A percentile compares a stretch with the other conserved stretches of the same genome.
phyloP scores from a whole-genome alignment of 1,140 invertebrate genomes.

The Lepidurus arcticus region DNA sequence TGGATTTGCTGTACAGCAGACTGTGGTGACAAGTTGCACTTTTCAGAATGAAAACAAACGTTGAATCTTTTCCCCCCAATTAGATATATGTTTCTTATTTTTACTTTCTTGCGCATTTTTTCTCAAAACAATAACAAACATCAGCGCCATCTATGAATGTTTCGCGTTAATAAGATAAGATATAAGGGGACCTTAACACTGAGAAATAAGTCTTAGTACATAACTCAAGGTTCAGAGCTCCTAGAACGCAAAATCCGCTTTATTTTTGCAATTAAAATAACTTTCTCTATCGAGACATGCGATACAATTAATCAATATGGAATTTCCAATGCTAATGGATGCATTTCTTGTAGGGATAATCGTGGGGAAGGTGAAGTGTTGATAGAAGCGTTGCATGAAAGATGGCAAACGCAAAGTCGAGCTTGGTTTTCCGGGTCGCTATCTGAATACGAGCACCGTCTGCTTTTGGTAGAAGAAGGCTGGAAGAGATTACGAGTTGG shows the following conservation, averaged over 20 bases:
- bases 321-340: neutral
- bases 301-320: neutral
- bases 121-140: too few relatives aligned
- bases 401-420: constrained; percentile 40
- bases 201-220: too few relatives aligned
- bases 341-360: constrained; percentile 35
- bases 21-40: too few relatives aligned
- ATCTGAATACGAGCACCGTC: constrained; percentile 40
- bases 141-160: too few relatives aligned
- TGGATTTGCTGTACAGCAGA: too few relatives aligned
- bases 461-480: constrained; percentile 41
- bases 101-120: too few relatives aligned
- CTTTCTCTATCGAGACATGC: neutral
- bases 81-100: too few relatives aligned
- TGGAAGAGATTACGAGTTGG: constrained; percentile 39
- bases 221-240: too few relatives aligned
- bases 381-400: constrained; percentile 38
- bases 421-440: constrained; percentile 40
- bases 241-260: neutral
- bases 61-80: too few relatives aligned
- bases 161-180: too few relatives aligned
- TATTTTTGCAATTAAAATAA: neutral
- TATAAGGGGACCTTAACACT: too few relatives aligned
- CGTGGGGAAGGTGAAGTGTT: constrained; percentile 38
- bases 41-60: too few relatives aligned